A percentile compares a stretch with the other conserved stretches of the same genome.
Evolutionary conservation across 1,140 invertebrate species (phyloP).

Genomic region (Antheraea mylitta): DNA sequence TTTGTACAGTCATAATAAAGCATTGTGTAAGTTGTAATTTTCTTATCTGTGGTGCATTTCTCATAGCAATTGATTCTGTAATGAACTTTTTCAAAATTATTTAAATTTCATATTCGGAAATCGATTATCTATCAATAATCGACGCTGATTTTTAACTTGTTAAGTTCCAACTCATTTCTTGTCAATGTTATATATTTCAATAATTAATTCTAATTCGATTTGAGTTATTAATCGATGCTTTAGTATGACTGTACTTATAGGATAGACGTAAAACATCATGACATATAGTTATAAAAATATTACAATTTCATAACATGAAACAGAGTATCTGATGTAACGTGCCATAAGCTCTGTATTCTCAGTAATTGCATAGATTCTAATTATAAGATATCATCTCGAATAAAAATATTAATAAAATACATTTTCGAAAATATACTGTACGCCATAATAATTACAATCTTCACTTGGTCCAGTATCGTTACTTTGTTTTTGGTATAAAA

Average conservation of each 20-base stretch:
- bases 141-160: too few relatives aligned
- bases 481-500: background rate
- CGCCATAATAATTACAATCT: background rate
- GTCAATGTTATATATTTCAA: background rate
- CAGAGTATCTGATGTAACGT: conserved; percentile 65
- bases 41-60: background rate
- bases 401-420: conserved; percentile 30
- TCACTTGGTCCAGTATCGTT: background rate
- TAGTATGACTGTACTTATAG: conserved; percentile 34
- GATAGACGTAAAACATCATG: conserved; percentile 42
- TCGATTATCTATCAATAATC: too few relatives aligned
- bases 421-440: background rate
- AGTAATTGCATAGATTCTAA: conserved; percentile 41
- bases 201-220: background rate
- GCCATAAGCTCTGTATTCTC: conserved; percentile 56
- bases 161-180: background rate
- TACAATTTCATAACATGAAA: conserved; percentile 30
- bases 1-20: background rate
- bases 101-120: too few relatives aligned
- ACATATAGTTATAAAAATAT: conserved; percentile 41
- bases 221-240: background rate
- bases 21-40: conserved; percentile 24
- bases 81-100: too few relatives aligned
- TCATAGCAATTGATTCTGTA: too few relatives aligned
- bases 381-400: conserved; percentile 56